Evolutionary conservation across 2,113 vertebrate species (phyloP).

Genomic region (Pygoscelis adeliae): DNA sequence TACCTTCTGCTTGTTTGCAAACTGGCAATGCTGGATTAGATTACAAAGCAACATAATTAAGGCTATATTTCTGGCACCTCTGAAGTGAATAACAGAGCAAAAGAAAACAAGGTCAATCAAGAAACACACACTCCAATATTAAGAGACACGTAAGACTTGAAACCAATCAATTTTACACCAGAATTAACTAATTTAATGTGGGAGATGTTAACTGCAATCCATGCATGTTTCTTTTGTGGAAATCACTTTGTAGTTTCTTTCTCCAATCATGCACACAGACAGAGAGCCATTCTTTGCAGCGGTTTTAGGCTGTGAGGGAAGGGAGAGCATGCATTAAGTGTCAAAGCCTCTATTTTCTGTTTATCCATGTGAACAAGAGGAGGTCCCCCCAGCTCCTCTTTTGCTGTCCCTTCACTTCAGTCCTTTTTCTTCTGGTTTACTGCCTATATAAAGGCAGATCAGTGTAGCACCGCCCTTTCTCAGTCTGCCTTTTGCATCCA

Average conservation of each 20-base stretch:
- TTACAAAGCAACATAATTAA: neutral
- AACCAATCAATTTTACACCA: neutral
- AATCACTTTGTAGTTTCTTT: neutral
- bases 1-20: neutral
- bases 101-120: neutral
- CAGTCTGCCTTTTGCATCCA: neutral
- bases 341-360: neutral
- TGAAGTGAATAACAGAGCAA: neutral
- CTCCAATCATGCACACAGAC: fast-evolving
- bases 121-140: neutral
- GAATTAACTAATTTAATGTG: neutral
- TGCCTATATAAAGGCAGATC: neutral
- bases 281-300: neutral
- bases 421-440: neutral
- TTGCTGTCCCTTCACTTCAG: neutral
- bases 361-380: neutral
- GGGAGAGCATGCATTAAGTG: neutral
- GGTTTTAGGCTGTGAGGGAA: neutral
- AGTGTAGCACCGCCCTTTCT: neutral
- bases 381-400: neutral
- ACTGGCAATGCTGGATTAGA: neutral
- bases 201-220: neutral
- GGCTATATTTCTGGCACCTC: neutral
- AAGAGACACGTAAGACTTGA: neutral
- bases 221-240: neutral